These are phyloP conservation scores for Leuciscus idus DNA, from an alignment of 2,113 vertebrate species.

Conservation along the genomic window DNA sequence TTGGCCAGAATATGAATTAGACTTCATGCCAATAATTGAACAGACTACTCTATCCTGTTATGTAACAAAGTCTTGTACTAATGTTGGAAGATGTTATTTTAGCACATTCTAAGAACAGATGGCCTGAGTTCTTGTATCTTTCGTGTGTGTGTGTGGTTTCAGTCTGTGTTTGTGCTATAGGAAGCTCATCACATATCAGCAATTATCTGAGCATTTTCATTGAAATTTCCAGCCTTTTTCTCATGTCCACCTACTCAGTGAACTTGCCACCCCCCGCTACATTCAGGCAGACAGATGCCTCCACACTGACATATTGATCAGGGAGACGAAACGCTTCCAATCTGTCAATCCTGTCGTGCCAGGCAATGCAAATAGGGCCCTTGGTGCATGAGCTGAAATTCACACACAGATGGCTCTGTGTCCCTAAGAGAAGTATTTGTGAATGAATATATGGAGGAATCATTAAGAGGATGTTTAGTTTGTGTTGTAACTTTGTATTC, in stretches of 20 bases:
- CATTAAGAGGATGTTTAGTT: background rate
- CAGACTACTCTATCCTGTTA: background rate
- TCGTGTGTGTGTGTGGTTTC: background rate
- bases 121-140: background rate
- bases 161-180: background rate
- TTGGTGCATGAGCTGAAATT: conserved; percentile 68
- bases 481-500: conserved; percentile 14
- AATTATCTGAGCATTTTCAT: conserved; percentile 31
- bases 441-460: conserved; percentile 34
- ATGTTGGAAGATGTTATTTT: background rate
- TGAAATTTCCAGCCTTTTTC: conserved; percentile 29
- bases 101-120: conserved; percentile 13
- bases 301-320: conserved; percentile 75
- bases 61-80: background rate
- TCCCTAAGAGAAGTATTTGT: conserved; percentile 57
- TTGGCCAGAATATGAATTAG: background rate
- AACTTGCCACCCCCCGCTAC: conserved; percentile 27
- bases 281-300: conserved; percentile 70
- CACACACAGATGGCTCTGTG: conserved; percentile 69
- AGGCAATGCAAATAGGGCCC: conserved; percentile 63
- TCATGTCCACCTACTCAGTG: conserved; percentile 33
- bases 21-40: background rate
- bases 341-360: conserved; percentile 72
- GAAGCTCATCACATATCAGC: conserved; percentile 30
- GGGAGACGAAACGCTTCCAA: conserved; percentile 62